Conservation (phyloP, 2,113 vertebrate species). For the Willisornis vidua region DNA sequence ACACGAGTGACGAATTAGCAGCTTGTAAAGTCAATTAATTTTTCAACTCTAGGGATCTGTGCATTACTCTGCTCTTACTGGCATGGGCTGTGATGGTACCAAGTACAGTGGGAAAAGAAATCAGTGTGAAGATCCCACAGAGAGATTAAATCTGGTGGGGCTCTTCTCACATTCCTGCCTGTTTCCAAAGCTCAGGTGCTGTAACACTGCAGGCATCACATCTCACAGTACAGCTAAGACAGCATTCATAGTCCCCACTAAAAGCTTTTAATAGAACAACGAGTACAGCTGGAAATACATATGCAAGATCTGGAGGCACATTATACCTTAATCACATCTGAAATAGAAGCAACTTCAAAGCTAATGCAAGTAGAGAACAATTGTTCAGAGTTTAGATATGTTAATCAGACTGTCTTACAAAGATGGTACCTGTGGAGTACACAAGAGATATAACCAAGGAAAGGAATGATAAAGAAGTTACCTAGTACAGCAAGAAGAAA, state of each 20-base stretch:
- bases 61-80: background rate
- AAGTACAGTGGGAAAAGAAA: background rate
- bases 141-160: background rate
- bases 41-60: background rate
- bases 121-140: background rate
- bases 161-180: background rate
- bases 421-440: slow-evolving; percentile 4
- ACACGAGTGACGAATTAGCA: too few relatives aligned
- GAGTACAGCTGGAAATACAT: slow-evolving; percentile 17
- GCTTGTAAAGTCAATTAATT: background rate
- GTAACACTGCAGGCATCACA: background rate
- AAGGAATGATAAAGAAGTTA: background rate
- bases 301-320: background rate
- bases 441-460: slow-evolving; percentile 8
- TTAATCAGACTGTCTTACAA: slow-evolving; percentile 39
- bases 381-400: slow-evolving; percentile 49
- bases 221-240: background rate
- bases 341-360: slow-evolving; percentile 62
- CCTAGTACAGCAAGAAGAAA: background rate
- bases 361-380: slow-evolving; percentile 43
- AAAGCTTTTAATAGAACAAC: slow-evolving; percentile 14
- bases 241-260: background rate
- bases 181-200: background rate
- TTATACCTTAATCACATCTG: slow-evolving; percentile 36
- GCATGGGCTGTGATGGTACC: background rate